These are phyloP conservation scores for Oreotrochilus melanogaster DNA, from an alignment of 2,113 vertebrate species.

Conservation along the genomic window DNA sequence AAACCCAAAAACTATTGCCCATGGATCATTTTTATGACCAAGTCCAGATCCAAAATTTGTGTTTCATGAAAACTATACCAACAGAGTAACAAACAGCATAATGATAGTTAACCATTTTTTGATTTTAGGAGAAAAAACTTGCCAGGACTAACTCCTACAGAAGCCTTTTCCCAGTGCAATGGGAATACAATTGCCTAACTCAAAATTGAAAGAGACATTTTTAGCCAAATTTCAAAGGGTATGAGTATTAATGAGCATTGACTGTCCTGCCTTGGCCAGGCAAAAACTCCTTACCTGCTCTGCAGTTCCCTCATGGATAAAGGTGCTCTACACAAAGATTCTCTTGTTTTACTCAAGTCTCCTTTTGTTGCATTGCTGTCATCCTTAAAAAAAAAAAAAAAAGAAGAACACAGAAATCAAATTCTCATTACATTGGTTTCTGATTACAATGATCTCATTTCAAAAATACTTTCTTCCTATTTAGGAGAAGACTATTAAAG, in stretches of 20 bases:
- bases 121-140: slow-evolving; percentile 23
- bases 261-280: not conserved
- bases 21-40: not conserved
- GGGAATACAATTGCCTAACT: not conserved
- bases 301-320: slow-evolving; percentile 65
- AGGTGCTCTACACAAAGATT: slow-evolving; percentile 15
- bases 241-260: not conserved
- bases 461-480: slow-evolving; percentile 55
- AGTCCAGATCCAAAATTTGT: not conserved
- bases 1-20: not conserved
- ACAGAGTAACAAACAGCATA: not conserved
- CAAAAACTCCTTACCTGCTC: slow-evolving; percentile 71
- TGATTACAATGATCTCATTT: slow-evolving; percentile 50
- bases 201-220: not conserved
- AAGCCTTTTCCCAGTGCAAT: not conserved
- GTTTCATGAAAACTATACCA: not conserved
- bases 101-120: not conserved
- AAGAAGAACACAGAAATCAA: slow-evolving; percentile 50
- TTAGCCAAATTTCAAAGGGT: not conserved
- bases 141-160: not conserved
- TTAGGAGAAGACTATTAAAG: slow-evolving; percentile 59
- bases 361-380: slow-evolving; percentile 70
- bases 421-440: slow-evolving; percentile 59
- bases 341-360: slow-evolving; percentile 50
- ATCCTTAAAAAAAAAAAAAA: slow-evolving; percentile 64